Base-by-base conservation (phyloP, 64 coral and sea anemone genomes). In the Pocillopora damicornis region DNA sequence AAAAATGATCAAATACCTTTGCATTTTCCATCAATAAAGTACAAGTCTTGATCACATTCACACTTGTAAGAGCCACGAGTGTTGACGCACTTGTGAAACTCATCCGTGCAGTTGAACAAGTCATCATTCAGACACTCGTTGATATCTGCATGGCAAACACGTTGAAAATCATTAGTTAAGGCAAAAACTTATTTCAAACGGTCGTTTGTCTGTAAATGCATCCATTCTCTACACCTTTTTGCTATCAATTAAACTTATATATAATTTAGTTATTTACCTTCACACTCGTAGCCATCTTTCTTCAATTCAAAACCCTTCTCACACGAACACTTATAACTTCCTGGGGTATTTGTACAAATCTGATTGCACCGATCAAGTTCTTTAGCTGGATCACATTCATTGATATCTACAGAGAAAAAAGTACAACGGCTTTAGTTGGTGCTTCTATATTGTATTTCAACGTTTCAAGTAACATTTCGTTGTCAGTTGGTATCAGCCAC, bases 1-100 rank as follows among this genome's bases (percentile, higher is more conserved):
- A 7, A 51, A 51, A 51, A 51, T 51, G 42, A 51, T 51, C 3
- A 51, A 51, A 51, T 77, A 88, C 86, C 86, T 77, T 59, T 74
- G 60, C 86, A 88, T 34, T 17, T 76, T 59, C 74, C 59, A 20
- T 77, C 59, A 62, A 88, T 88, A 25, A 42, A 88, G 74, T 25
- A 88, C 25, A 77, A 56, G 17, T 74, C 73, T 61, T 88, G 30
- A 5, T 88, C 74, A 63, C 86, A 88, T 37, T 62, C 38, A 37
- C 86, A 88, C 61, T 88, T 77, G 86, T 88, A 88, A 57, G 86
- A 88, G 15, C 86, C 86, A 9, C 35, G 30, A 11, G 75, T 76
- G 59, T 88, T 88, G 9, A 76, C 74, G 62, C 86, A 88, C 22
- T n/a, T 74, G 20, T 74, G 71, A 25, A 74, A 74, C 71, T 74